A percentile compares a stretch with the other conserved stretches of the same genome.
Evolutionary conservation across 2,797 vertebrate species (phyloP).

Genomic region (Heterohyrax brucei): DNA sequence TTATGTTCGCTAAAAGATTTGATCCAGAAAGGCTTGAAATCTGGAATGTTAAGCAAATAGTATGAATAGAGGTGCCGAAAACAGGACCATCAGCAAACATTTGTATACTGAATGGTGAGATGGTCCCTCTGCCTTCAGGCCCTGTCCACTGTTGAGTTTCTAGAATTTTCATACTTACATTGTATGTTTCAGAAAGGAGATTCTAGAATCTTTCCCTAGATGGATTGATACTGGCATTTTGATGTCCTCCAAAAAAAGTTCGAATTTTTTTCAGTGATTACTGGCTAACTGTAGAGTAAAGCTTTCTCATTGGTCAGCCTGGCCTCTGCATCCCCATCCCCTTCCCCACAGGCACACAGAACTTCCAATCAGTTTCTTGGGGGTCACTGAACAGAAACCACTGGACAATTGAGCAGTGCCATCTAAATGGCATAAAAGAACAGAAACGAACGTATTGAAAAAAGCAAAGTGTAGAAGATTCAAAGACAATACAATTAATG

Average conservation of each 20-base stretch:
- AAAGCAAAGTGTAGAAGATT: conserved; percentile 21
- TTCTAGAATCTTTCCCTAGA: background rate
- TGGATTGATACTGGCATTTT: background rate
- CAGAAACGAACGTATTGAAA: background rate
- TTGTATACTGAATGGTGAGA: background rate
- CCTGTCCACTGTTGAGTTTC: background rate
- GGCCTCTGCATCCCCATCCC: background rate
- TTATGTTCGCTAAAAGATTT: background rate
- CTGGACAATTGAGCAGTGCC: background rate
- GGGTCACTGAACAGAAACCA: background rate
- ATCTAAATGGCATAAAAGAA: background rate
- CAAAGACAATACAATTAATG: background rate
- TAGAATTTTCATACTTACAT: background rate
- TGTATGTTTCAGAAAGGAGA: conserved; percentile 50
- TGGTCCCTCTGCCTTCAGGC: background rate
- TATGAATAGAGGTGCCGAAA: background rate
- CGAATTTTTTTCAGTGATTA: background rate
- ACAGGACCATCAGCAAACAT: background rate
- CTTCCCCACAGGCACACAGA: background rate
- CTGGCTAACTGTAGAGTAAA: background rate
- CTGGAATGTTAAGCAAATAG: background rate
- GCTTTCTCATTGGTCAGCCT: background rate
- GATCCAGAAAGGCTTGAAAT: background rate
- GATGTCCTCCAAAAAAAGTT: background rate
- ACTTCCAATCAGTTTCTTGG: background rate